Conservation (phyloP, 2,113 vertebrate genomes). For the Entosphenus tridentatus region DNA sequence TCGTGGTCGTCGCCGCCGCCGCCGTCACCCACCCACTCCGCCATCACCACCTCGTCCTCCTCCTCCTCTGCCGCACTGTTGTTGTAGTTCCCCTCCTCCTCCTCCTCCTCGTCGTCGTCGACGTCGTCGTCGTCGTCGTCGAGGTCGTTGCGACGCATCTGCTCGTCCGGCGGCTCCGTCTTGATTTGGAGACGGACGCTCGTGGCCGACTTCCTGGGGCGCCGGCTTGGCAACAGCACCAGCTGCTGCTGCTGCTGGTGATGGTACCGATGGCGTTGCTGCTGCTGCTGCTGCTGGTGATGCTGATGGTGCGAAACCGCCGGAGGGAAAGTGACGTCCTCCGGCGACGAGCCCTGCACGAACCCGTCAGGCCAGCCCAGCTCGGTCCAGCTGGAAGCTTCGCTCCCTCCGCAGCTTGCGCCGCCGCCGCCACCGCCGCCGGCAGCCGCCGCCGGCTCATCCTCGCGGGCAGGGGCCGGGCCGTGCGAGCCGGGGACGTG, state of each 20-base stretch:
- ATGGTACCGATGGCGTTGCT: too few species aligned
- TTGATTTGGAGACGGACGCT: slow-evolving; percentile 45
- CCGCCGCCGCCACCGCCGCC: too few species aligned
- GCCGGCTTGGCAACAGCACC: slow-evolving; percentile 40
- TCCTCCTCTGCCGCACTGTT: slow-evolving; percentile 16
- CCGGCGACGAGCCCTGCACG: too few species aligned
- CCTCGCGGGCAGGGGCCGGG: too few species aligned
- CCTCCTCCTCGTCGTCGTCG: slow-evolving; percentile 85
- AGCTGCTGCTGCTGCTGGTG: slow-evolving; percentile 49
- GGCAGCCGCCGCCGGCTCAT: too few species aligned
- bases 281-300: too few species aligned
- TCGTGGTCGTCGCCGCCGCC: slow-evolving; percentile 10
- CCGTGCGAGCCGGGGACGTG: too few species aligned
- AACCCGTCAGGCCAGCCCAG: too few species aligned
- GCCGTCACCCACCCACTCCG: slow-evolving; percentile 10
- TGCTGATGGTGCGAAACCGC: too few species aligned
- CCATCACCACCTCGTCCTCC: slow-evolving; percentile 39
- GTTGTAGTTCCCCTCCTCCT: slow-evolving; percentile 13
- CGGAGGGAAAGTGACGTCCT: too few species aligned
- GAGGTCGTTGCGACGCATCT: slow-evolving; percentile 78
- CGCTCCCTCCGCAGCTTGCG: too few species aligned
- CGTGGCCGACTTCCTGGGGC: slow-evolving; percentile 28
- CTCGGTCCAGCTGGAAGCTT: too few species aligned
- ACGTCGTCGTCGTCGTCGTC: slow-evolving; percentile 83
- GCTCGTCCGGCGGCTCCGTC: slow-evolving; percentile 70